These are phyloP conservation scores for Zenarchopterus dispar DNA, from an alignment of 2,797 vertebrate genomes.

Conservation along the genomic window DNA sequence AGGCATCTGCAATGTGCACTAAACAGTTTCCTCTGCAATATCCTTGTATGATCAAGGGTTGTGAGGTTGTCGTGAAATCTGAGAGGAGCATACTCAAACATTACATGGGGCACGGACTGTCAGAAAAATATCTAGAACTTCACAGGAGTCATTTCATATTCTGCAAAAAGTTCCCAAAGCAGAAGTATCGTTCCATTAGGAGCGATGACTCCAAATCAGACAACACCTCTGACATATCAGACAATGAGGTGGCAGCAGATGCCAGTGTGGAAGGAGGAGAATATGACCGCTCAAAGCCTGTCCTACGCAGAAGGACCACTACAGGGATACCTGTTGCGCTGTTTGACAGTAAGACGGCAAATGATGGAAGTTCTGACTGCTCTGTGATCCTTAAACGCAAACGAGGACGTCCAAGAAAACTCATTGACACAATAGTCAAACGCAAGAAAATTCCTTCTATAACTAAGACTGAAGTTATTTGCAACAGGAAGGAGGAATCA, in stretches of 20 bases:
- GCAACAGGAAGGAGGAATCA: constrained; percentile 73
- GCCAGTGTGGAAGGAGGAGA: constrained; percentile 41
- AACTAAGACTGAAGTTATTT: constrained; percentile 56
- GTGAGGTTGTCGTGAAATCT: constrained; percentile 90
- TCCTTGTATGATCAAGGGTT: constrained; percentile 97
- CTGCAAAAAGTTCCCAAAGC: constrained; percentile 86
- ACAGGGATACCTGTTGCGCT: constrained; percentile 46
- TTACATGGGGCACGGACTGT: constrained; percentile 94
- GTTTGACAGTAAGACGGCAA: constrained; percentile 72
- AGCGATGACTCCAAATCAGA: constrained; percentile 81
- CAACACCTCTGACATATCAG: constrained; percentile 76
- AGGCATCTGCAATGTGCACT: constrained; percentile 90
- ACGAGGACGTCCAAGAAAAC: constrained; percentile 80
- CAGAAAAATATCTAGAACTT: constrained; percentile 91
- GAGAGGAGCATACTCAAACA: constrained; percentile 94
- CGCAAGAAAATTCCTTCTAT: constrained; percentile 62
- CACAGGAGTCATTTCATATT: constrained; percentile 93
- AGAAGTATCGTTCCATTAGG: constrained; percentile 76
- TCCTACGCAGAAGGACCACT: constrained; percentile 68
- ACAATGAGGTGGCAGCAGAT: constrained; percentile 61
- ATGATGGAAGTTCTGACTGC: constrained; percentile 67
- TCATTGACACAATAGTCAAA: constrained; percentile 43
- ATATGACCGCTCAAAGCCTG: constrained; percentile 69
- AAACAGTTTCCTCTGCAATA: constrained; percentile 90
- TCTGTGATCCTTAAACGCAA: constrained; percentile 78